Conservation (phyloP, 2,113 vertebrate genomes). For the Zosterops lateralis region DNA sequence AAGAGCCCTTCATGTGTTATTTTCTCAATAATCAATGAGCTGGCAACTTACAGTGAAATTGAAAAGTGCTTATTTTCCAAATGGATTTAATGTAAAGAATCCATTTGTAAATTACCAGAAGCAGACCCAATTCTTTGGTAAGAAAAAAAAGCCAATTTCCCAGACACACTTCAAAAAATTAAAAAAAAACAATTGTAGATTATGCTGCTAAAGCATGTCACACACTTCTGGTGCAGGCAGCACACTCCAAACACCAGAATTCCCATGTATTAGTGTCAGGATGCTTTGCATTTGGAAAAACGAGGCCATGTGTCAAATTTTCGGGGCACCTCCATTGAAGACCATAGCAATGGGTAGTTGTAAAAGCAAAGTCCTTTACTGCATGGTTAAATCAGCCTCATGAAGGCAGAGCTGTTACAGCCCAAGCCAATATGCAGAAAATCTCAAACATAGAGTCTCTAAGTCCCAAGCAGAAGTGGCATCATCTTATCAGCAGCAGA, state of each 20-base stretch:
- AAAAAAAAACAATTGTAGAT: accelerated
- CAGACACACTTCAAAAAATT: background rate
- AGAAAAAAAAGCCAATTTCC: background rate
- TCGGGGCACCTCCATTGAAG: background rate
- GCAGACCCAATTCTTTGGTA: background rate
- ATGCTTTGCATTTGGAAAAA: background rate
- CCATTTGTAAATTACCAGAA: background rate
- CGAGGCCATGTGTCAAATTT: background rate
- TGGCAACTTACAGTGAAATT: background rate
- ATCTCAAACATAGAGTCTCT: background rate
- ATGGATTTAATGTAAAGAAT: accelerated
- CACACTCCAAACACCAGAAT: background rate
- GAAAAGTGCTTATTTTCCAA: background rate
- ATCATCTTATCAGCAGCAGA: background rate
- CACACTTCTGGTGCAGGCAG: background rate
- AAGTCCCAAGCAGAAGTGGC: background rate
- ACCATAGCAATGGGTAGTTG: background rate
- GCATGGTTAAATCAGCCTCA: background rate
- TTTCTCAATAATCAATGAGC: background rate
- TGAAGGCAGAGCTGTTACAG: background rate
- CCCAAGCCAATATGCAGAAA: background rate
- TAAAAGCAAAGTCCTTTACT: background rate
- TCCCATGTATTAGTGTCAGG: accelerated
- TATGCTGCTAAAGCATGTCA: too few species aligned
- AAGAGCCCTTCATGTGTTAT: background rate